Conservation (phyloP, 1,140 invertebrate genomes). For the Drosophila lacteicornis region DNA sequence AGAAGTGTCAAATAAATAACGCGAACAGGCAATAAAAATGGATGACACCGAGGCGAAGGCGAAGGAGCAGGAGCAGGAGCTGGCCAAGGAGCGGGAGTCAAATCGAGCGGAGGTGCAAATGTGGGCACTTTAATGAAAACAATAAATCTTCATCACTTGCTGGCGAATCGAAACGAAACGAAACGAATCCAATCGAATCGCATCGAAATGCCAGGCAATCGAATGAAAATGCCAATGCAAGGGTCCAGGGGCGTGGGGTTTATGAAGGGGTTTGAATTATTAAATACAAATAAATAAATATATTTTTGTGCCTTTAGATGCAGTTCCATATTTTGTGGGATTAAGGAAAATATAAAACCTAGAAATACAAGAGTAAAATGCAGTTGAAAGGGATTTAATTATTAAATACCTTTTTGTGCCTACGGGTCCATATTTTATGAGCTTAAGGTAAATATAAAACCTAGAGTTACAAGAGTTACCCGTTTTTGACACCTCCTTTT, state of each 20-base stretch:
- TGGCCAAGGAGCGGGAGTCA: slow-evolving; percentile 16
- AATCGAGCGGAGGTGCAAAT: slow-evolving; percentile 70
- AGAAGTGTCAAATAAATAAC: slow-evolving; percentile 81
- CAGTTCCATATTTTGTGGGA: too few species aligned
- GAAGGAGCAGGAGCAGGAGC: neutral
- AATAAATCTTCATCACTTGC: slow-evolving; percentile 76
- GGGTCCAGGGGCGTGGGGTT: neutral
- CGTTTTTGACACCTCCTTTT: too few species aligned
- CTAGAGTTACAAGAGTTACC: too few species aligned
- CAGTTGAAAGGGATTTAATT: too few species aligned
- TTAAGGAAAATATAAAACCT: too few species aligned
- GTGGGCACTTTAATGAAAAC: slow-evolving; percentile 76
- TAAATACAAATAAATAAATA: too few species aligned
- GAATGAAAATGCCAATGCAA: slow-evolving; percentile 44
- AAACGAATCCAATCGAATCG: slow-evolving; percentile 45
- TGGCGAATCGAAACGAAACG: slow-evolving; percentile 38
- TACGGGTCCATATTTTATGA: too few species aligned
- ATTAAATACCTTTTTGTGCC: too few species aligned
- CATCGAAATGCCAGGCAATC: slow-evolving; percentile 53
- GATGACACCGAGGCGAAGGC: slow-evolving; percentile 11
- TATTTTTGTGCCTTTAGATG: neutral
- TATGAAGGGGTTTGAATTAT: too few species aligned
- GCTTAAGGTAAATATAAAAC: too few species aligned
- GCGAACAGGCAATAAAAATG: slow-evolving; percentile 67
- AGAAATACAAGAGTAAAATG: too few species aligned